Evolutionary conservation across 1,140 invertebrate species (phyloP).

Genomic region (Venustaconcha ellipsiformis): DNA sequence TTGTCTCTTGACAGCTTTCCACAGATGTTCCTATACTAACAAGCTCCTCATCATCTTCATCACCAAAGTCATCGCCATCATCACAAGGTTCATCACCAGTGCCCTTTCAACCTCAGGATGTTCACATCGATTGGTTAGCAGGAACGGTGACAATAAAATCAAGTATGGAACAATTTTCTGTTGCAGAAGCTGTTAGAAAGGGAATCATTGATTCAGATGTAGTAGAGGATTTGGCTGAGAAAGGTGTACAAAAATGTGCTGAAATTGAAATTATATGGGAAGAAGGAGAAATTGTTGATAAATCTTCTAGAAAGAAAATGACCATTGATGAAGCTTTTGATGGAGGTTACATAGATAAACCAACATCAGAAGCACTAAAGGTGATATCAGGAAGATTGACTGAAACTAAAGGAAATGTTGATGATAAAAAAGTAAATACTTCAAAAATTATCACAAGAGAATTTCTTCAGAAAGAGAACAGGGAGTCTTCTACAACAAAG

Average conservation of each 20-base stretch:
- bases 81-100: constrained; percentile 14
- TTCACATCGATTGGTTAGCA: constrained; percentile 58
- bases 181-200: constrained; percentile 86
- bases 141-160: constrained; percentile 77
- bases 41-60: constrained; percentile 1
- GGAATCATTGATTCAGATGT: constrained; percentile 87
- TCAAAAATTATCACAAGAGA: no score
- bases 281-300: constrained; percentile 74
- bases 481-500: no score
- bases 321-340: constrained; percentile 82
- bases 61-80: constrained; percentile 12
- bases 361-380: constrained; percentile 49
- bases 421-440: no score
- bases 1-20: constrained; percentile 36
- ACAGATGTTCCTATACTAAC: constrained; percentile 6
- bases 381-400: constrained; percentile 44
- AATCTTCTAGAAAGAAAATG: constrained; percentile 80
- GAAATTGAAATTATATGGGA: constrained; percentile 65
- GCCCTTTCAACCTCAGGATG: constrained; percentile 40
- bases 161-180: constrained; percentile 81
- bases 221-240: constrained; percentile 73
- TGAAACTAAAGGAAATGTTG: no score
- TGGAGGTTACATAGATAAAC: constrained; percentile 78
- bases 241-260: constrained; percentile 75
- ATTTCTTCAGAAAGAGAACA: no score